Evolutionary conservation across 2,888 invertebrate genomes (phyloP).

Genomic region (Campoplex capitator): DNA sequence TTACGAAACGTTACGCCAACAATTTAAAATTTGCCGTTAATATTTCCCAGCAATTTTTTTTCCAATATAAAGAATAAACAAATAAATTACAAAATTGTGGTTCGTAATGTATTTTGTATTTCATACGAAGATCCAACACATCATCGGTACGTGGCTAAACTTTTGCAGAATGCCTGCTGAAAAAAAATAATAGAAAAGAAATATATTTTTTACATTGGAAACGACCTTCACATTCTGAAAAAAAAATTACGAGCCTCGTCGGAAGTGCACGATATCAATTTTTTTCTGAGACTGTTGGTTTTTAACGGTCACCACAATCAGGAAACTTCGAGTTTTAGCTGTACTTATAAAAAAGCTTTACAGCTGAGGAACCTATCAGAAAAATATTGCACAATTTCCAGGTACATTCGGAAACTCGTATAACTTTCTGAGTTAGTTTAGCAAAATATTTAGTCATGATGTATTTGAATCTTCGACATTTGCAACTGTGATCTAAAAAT

Average conservation of each 20-base stretch:
- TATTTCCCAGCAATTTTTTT: background rate
- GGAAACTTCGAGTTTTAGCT: background rate
- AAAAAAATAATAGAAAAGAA: background rate
- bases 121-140: no score
- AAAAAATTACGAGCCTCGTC: slow-evolving; percentile 7
- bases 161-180: no score
- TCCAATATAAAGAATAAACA: background rate
- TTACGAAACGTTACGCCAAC: no score
- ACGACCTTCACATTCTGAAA: background rate
- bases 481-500: background rate
- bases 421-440: background rate
- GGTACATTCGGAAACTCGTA: background rate
- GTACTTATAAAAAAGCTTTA: background rate
- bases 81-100: background rate
- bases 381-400: slow-evolving; percentile 8
- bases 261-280: background rate
- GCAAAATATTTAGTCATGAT: background rate
- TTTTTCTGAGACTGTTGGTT: background rate
- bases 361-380: slow-evolving; percentile 1
- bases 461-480: background rate
- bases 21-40: no score
- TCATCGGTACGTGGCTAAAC: no score
- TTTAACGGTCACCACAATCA: background rate
- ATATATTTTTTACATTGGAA: background rate
- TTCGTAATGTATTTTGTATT: background rate